These are phyloP conservation scores for Montipora capitata DNA, from an alignment of 92 coral and sea anemone genomes.

Conservation along the genomic window DNA sequence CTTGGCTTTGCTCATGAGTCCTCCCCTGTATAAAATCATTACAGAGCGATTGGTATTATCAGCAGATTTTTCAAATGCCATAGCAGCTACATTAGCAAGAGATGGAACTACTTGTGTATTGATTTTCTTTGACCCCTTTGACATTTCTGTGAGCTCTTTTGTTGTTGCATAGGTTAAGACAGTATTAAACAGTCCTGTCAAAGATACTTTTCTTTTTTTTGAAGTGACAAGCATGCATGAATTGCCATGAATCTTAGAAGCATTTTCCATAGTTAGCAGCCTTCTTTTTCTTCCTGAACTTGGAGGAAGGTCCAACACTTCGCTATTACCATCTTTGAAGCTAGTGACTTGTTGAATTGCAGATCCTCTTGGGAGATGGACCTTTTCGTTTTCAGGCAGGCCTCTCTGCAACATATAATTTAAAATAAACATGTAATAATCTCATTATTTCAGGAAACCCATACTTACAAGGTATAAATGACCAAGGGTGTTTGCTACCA, in stretches of 20 bases:
- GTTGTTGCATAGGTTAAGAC: slow-evolving; percentile 66
- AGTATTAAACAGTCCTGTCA: slow-evolving; percentile 77
- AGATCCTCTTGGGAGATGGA: slow-evolving; percentile 29
- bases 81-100: slow-evolving; percentile 71
- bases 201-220: slow-evolving; percentile 78
- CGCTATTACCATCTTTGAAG: slow-evolving; percentile 81
- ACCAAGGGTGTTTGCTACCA: slow-evolving; percentile 22
- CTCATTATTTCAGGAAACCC: slow-evolving; percentile 43
- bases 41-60: slow-evolving; percentile 80
- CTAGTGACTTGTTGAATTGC: slow-evolving; percentile 46
- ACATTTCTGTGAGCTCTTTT: slow-evolving; percentile 72
- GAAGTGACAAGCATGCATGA: slow-evolving; percentile 67
- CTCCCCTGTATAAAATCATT: slow-evolving; percentile 82
- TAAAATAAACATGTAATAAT: slow-evolving; percentile 20
- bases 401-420: slow-evolving; percentile 4
- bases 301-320: slow-evolving; percentile 79
- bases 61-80: slow-evolving; percentile 72
- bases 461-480: slow-evolving; percentile 18
- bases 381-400: no score
- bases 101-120: slow-evolving; percentile 67
- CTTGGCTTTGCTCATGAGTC: slow-evolving; percentile 80
- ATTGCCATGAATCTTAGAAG: slow-evolving; percentile 75
- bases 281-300: slow-evolving; percentile 80
- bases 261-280: slow-evolving; percentile 78
- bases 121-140: slow-evolving; percentile 67